Evolutionary conservation across 2,797 vertebrate species (phyloP), one percentile per base, ranked within the genome.

Genomic region (Argentina silus): DNA sequence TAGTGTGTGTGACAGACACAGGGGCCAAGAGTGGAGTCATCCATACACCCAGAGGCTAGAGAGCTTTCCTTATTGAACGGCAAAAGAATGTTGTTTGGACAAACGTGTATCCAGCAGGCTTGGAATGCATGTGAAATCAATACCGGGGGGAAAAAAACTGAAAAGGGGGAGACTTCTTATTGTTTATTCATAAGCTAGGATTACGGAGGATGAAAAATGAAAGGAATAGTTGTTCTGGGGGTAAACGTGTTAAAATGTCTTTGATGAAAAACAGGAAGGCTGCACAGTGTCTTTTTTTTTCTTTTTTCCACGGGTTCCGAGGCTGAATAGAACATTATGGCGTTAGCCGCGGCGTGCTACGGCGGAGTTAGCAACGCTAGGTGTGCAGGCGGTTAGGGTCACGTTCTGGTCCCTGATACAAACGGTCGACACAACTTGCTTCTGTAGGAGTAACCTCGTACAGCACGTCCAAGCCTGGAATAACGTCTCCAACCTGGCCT

Each of bases 111-210:
- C 56, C 57, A 27, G 57, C 57, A 60, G 21, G 21, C 57, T 60
- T 60, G 57, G 57, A 60, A 60, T 60, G 57, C 57, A 60, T 27
- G 21, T 60, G 19, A 27, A 60, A 27, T 60, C 57, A 60, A 27
- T 60, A 27, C n/a, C n/a, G 14, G 51, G 12, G 14, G 17, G 12
- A 5, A n/a, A 53, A n/a, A 53, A 53, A 53, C 14, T 6, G 1
- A 12, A 53, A 53, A 2, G 14, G 14, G 17, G 7, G 17, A 12
- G 6, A 53, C 9, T 15, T 53, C 15, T 51, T 51, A 10, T 14
- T 53, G 1, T 6, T 15, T 15, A 3, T 15, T 2, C 50, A 3
- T 7, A 14, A 14, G n/a, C n/a, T n/a, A 15, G 51, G 12, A 53
- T 53, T 53, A n/a, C n/a, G n/a, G 17, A 53, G 12, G 4, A 53